Base-by-base conservation (phyloP, 2,113 vertebrate genomes). In the Hyperopisus bebe region DNA sequence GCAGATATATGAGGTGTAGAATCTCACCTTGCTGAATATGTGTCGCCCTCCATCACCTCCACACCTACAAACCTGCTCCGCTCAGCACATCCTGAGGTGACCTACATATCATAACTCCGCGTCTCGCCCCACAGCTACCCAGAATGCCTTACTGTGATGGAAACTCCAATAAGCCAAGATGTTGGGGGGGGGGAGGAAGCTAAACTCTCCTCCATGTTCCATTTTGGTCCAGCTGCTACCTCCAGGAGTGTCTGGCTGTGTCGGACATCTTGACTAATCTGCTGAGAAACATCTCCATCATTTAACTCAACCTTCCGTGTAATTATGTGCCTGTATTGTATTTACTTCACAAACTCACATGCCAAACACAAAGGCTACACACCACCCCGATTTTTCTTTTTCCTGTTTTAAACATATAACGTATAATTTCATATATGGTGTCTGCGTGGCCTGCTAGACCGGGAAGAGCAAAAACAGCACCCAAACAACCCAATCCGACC, bases 21-120 rank as follows among this genome's bases (percentile, higher is more conserved):
- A 86, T 35, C 46, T 31, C n/a, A 31, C 85, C n/a, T 48, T 35
- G 85, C 85, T 35, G 47, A 55, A 87, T 27, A 53, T 35, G 47
- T 87, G 53, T 62, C 87, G 17, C 53, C 17, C 51, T 62, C 55
- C 87, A 66, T 44, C 51, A 62, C 87, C 87, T 58, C 85, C 85
- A 84, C 31, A 88, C 87, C 51, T 46, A 66, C 87, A 66, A 88
- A 88, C 35, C 87, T 46, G 87, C 87, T 66, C 53, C 9, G 87
- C 87, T 88, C 87, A 88, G 87, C 87, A 88, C 87, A 88, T 88
- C 87, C 87, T n/a, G 35, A 88, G 87, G 87, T 88, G 87, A 88
- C 87, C 87, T 88, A 44, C 31, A 88, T 88, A 66, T 88, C 48
- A n/a, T 42, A 80, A 35, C 74, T 42, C 74, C 55, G 8, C 35